A percentile compares a stretch with the other conserved stretches of the same genome.
Evolutionary conservation across 30 jellyfish, hydroid and myxozoan species (phyloP).

Genomic region (Pseudorhiza aurosa): DNA sequence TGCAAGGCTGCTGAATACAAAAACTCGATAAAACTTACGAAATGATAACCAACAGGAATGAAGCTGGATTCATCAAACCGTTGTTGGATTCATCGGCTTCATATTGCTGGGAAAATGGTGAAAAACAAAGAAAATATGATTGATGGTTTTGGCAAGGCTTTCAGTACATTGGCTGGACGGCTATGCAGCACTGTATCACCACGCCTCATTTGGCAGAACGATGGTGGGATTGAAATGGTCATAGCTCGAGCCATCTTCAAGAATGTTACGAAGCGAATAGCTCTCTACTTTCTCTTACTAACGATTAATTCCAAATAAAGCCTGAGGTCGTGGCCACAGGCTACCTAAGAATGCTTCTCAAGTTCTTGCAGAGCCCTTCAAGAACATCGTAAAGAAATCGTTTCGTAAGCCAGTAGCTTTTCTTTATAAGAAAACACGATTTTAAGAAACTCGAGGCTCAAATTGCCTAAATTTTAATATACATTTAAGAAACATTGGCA

Average conservation of each 20-base stretch:
- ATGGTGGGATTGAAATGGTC: constrained; percentile 24
- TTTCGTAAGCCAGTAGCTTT: too few species aligned
- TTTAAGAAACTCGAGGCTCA: too few species aligned
- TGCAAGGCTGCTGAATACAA: too few species aligned
- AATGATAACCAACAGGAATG: too few species aligned
- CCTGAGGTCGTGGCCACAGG: not conserved
- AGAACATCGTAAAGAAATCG: too few species aligned
- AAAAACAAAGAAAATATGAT: constrained; percentile 28
- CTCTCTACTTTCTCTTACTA: not conserved
- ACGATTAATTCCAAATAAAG: not conserved
- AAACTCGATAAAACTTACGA: too few species aligned
- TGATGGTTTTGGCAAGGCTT: constrained; percentile 35
- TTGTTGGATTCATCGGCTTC: too few species aligned
- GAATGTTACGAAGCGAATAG: constrained; percentile 21
- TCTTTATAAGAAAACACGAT: too few species aligned
- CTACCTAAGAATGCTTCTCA: not conserved
- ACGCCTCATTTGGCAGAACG: constrained; percentile 41
- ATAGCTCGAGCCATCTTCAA: constrained; percentile 15
- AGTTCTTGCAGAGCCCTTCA: too few species aligned
- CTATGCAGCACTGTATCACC: constrained; percentile 21
- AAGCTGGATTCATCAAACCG: too few species aligned
- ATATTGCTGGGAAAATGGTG: constrained; percentile 57
- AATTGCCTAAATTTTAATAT: too few species aligned
- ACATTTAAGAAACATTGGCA: too few species aligned
- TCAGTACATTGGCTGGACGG: constrained; percentile 31